Evolutionary conservation across 2,888 invertebrate genomes (phyloP).

Genomic region (Megaustenia siamemsis): DNA sequence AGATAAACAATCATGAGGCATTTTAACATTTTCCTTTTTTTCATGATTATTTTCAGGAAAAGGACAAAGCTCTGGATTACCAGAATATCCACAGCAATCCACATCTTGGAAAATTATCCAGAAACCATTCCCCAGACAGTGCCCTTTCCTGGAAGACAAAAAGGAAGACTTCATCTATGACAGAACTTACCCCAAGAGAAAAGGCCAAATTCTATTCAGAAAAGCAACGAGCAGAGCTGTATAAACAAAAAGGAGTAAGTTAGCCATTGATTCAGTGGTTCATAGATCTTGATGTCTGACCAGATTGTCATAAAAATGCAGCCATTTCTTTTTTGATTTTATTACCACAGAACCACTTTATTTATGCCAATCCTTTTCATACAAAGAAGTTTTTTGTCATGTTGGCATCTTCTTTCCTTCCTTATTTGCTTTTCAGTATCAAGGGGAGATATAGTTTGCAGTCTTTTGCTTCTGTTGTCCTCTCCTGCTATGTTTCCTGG

Average conservation of each 20-base stretch:
- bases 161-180: conserved; percentile 63
- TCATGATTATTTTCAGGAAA: conserved; percentile 78
- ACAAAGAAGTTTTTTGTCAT: too few species aligned
- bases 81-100: conserved; percentile 78
- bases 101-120: conserved; percentile 67
- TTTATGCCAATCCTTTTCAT: too few species aligned
- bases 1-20: too few species aligned
- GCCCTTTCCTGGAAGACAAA: conserved; percentile 60
- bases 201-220: conserved; percentile 73
- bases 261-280: background rate
- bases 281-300: too few species aligned
- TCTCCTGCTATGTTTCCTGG: too few species aligned
- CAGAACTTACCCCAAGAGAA: conserved; percentile 71
- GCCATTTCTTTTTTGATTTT: too few species aligned
- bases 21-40: background rate
- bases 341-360: too few species aligned
- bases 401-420: too few species aligned
- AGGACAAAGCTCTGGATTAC: conserved; percentile 78
- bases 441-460: too few species aligned
- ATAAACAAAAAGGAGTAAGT: conserved; percentile 65
- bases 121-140: conserved; percentile 68
- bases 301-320: too few species aligned
- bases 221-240: conserved; percentile 66
- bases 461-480: too few species aligned
- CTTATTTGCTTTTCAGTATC: too few species aligned